Evolutionary conservation across 2,797 vertebrate genomes (phyloP), one percentile per base, ranked within the genome.

Genomic region (Danio choprae): DNA sequence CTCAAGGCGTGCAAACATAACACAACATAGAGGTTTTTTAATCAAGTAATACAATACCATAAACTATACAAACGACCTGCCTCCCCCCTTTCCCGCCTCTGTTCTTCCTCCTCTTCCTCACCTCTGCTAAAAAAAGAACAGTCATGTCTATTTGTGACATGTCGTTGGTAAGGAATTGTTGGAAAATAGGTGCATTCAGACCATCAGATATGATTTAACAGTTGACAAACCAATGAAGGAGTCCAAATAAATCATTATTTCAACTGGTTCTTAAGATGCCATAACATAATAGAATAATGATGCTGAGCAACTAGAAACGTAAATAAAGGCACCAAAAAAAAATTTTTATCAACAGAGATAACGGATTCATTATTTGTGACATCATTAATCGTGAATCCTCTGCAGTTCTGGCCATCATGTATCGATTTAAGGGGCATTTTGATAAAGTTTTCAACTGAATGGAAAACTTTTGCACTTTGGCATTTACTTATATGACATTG

Each of bases 41-140:
- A 81, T 74, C 65, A 89, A 84, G 89, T 88, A 81, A 89, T 89
- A 91, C 89, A 89, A 91, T 94, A 94, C 93, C 94, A 94, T 92
- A 94, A 89, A 89, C 93, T 94, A 95, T 93, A 94, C 93, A 94
- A 93, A 87, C 93, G 93, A 93, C 93, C 94, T 91, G 92, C 91
- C 93, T 94, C 93, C 92, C 93, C 92, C 92, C 93, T 93, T 84
- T 93, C 94, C 90, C 91, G 91, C 90, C 93, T 94, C 92, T 94
- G 93, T 74, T 94, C 93, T 91, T 94, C 94, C 92, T 93, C 92
- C 85, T 94, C 93, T 84, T 87, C 88, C 91, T 95, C 94, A 93
- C 91, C 93, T 94, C 93, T 92, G 93, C 94, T 94, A 94, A 93
- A 93, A 91, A 88, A 90, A 89, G 91, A 93, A 88, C 73, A 88